phyloP scores from a whole-genome alignment of 2,113 vertebrate genomes.

The Tinamus guttatus region DNA sequence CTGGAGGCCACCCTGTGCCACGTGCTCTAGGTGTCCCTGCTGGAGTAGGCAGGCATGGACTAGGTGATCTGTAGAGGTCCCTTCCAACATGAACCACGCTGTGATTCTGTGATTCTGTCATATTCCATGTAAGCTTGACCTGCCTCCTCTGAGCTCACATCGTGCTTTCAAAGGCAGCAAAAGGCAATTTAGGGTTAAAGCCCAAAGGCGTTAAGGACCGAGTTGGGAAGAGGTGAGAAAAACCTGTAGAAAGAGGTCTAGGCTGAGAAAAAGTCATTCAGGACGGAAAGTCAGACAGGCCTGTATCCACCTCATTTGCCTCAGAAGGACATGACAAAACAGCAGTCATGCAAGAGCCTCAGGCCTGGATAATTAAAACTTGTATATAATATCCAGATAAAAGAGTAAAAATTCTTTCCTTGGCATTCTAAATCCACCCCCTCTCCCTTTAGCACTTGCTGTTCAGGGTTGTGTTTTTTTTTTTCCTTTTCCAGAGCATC shows the following conservation, averaged over 20 bases:
- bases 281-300: slow-evolving; percentile 10
- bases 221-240: neutral
- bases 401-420: slow-evolving; percentile 12
- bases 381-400: slow-evolving; percentile 7
- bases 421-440: slow-evolving; percentile 44
- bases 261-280: slow-evolving; percentile 7
- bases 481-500: slow-evolving; percentile 74
- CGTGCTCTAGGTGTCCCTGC: too few species aligned
- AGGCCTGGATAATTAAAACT: slow-evolving; percentile 49
- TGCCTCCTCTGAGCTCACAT: neutral
- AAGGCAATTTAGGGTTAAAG: neutral
- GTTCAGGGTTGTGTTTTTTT: slow-evolving; percentile 35
- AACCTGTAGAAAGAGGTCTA: neutral
- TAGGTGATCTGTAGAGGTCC: too few species aligned
- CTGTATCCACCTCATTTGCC: neutral
- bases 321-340: slow-evolving; percentile 37
- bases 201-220: neutral
- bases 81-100: too few species aligned
- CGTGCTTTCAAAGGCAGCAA: neutral
- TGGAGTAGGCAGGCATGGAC: too few species aligned
- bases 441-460: slow-evolving; percentile 30
- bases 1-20: too few species aligned
- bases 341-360: slow-evolving; percentile 3
- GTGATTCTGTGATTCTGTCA: neutral
- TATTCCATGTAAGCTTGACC: neutral